Conservation (phyloP, 2,797 vertebrate genomes). For the Smutsia gigantea region DNA sequence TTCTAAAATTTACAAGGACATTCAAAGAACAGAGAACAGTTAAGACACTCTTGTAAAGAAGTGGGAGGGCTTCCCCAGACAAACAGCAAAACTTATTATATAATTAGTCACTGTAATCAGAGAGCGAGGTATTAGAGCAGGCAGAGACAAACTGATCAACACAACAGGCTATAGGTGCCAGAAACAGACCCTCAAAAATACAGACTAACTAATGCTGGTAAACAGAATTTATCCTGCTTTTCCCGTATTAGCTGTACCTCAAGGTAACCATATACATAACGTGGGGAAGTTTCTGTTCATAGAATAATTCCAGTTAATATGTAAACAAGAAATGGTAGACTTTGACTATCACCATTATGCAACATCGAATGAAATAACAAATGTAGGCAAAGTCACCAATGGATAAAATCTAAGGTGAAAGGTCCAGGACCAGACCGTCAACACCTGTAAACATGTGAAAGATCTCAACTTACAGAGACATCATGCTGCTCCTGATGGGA, state of each 20-base stretch:
- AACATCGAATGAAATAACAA: background rate
- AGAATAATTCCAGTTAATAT: background rate
- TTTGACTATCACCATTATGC: background rate
- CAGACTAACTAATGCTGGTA: background rate
- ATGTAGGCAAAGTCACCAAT: background rate
- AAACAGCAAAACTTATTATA: background rate
- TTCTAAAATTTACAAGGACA: background rate
- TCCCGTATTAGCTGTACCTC: background rate
- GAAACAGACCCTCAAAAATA: background rate
- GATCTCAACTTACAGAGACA: too few species aligned
- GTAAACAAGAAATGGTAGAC: background rate
- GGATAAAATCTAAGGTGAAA: background rate
- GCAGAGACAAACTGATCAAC: background rate
- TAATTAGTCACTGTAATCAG: background rate
- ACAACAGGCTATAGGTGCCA: background rate
- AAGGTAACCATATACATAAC: background rate
- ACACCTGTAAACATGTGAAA: background rate
- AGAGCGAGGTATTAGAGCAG: background rate
- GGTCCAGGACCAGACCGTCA: background rate
- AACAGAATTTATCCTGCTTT: background rate
- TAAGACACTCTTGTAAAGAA: background rate
- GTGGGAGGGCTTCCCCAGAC: background rate
- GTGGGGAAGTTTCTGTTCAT: background rate
- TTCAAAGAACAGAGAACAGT: background rate
- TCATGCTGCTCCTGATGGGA: background rate